Evolutionary conservation across 2,888 invertebrate species (phyloP).

Genomic region (Lepeophtheirus nordmannii): DNA sequence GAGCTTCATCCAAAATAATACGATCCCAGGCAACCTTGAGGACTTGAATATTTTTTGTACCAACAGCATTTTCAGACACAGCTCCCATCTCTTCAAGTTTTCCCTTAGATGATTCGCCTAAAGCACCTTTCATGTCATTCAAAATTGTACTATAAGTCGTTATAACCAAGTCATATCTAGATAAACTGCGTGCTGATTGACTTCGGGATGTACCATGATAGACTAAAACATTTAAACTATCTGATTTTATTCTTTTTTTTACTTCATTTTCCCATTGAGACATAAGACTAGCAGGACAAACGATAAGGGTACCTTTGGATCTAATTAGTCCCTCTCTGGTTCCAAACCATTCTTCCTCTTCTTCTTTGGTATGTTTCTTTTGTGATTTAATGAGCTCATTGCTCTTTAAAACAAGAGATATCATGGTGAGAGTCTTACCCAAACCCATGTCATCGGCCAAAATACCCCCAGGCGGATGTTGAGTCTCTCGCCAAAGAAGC

Average conservation of each 20-base stretch:
- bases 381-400: constrained; percentile 41
- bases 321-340: constrained; percentile 27
- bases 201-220: constrained; percentile 64
- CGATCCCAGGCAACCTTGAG: constrained; percentile 63
- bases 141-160: constrained; percentile 65
- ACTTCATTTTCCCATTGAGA: constrained; percentile 80
- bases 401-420: constrained; percentile 28
- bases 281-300: constrained; percentile 79
- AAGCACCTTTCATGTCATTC: constrained; percentile 31
- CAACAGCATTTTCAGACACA: neutral
- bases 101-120: neutral
- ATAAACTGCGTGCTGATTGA: constrained; percentile 41
- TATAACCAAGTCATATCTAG: constrained; percentile 60
- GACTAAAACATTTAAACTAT: constrained; percentile 47
- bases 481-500: constrained; percentile 75
- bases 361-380: constrained; percentile 30
- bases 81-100: constrained; percentile 14
- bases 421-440: constrained; percentile 30
- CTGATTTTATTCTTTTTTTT: constrained; percentile 43
- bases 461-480: constrained; percentile 33
- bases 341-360: constrained; percentile 26
- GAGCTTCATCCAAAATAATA: constrained; percentile 82
- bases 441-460: constrained; percentile 30
- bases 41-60: constrained; percentile 37
- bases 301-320: constrained; percentile 57